phyloP scores from a whole-genome alignment of 2,888 invertebrate genomes.

The Caenorhabditis imperialis region DNA sequence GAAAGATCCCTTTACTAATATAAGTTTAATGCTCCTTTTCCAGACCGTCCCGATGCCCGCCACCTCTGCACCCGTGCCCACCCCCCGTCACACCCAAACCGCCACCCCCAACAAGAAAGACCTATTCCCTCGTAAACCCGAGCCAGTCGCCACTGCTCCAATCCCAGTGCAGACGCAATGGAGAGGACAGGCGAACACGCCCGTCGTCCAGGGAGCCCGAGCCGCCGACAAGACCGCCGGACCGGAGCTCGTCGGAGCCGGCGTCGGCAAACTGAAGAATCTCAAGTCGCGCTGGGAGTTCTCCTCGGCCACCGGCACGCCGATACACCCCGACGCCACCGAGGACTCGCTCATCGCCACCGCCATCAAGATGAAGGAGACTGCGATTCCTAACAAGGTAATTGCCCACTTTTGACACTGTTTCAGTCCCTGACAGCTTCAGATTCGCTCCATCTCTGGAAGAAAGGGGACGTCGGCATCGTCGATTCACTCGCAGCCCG shows the following conservation, averaged over 20 bases:
- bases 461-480: slow-evolving; percentile 20
- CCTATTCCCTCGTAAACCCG: background rate
- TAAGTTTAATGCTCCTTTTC: background rate
- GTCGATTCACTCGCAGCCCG: slow-evolving; percentile 19
- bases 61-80: slow-evolving; percentile 18
- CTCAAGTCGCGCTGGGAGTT: slow-evolving; percentile 69
- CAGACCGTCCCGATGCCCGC: slow-evolving; percentile 10
- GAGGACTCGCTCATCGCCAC: slow-evolving; percentile 64
- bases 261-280: slow-evolving; percentile 51
- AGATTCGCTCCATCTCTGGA: slow-evolving; percentile 10
- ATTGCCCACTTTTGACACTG: background rate
- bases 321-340: slow-evolving; percentile 70
- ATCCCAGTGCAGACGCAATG: slow-evolving; percentile 60
- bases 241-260: slow-evolving; percentile 38
- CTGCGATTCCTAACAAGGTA: slow-evolving; percentile 30
- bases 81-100: slow-evolving; percentile 22
- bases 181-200: slow-evolving; percentile 62
- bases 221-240: slow-evolving; percentile 58
- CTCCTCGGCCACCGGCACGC: slow-evolving; percentile 70
- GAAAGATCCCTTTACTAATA: background rate
- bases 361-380: slow-evolving; percentile 58
- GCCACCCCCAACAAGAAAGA: slow-evolving; percentile 5
- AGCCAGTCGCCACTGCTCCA: slow-evolving; percentile 19
- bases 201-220: slow-evolving; percentile 61
- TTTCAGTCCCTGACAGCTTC: background rate